Evolutionary conservation across 2,888 invertebrate genomes (phyloP), one percentile per base, ranked within the genome.

Genomic region (Cheilosia grossa): DNA sequence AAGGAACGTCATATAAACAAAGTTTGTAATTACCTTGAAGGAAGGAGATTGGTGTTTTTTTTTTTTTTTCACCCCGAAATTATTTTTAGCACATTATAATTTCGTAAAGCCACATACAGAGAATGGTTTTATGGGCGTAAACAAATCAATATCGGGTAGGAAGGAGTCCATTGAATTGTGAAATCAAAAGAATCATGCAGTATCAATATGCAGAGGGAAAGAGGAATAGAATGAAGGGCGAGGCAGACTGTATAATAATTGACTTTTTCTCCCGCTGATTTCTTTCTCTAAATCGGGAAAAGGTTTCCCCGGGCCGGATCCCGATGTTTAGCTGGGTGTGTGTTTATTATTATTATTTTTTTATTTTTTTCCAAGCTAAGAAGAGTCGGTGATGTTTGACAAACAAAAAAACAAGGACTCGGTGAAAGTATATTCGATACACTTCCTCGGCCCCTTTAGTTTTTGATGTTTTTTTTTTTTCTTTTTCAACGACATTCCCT

Each of bases 371-470:
- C 21, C 30, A 33, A 24, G n/a, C 17, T 54, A 42, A 47, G 9
- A 59, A 66, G 58, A 69, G 51, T 66, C 27, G 47, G 66, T 61
- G 80, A 73, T 80, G 73, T 67, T 73, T 67, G 59, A 54, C 67
- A 81, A 69, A 63, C 63, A 81, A 82, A 77, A 72, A 67, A 82
- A 77, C 61, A 72, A 82, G 77, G 77, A 77, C 82, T 54, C 59
- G 27, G 66, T 21, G 49, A 77, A 54, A 61, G 72, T 72, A 72
- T 47, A 77, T 40, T 70, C 63, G 42, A 81, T 75, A 59, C 51
- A 77, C 37, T 59, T 54, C 54, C 37, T 21, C n/a, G 56, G 27
- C 40, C 66, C 51, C 69, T 42, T 13, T 51, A 10, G 33, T 37
- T 58, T 59, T 15, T 7, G 40, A 10, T 15, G 7, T 5, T 17